Percentiles rank a stretch among this genome's conserved stretches.
These are phyloP conservation scores for Clusia tigrina DNA, from an alignment of 2,888 invertebrate genomes.

Conservation along the genomic window DNA sequence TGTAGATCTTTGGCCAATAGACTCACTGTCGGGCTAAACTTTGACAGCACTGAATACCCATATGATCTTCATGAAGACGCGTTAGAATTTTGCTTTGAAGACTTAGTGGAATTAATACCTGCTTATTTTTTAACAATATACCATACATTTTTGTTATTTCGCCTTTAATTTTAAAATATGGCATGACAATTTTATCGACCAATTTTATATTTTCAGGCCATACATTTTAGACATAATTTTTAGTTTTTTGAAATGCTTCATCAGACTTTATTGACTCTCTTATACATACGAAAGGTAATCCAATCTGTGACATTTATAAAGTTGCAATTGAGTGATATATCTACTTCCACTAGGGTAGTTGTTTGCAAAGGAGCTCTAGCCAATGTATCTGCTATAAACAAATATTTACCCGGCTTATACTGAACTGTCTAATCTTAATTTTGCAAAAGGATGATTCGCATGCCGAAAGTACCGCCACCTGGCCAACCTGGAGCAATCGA, in stretches of 20 bases:
- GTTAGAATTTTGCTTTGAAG: neutral
- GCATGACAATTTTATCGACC: constrained; percentile 13
- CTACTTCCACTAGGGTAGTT: no score
- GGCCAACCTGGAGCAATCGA: no score
- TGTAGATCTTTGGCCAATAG: constrained; percentile 32
- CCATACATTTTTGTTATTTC: constrained; percentile 10
- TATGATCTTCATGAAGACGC: constrained; percentile 17
- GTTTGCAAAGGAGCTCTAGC: no score
- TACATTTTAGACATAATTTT: constrained; percentile 25
- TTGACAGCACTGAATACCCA: constrained; percentile 25
- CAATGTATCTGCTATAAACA: no score
- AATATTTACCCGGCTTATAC: no score
- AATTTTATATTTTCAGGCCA: constrained; percentile 32
- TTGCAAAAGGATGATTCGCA: no score
- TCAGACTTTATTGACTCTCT: constrained; percentile 14
- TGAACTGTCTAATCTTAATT: no score
- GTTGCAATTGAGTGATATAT: no score
- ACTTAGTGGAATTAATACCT: constrained; percentile 2
- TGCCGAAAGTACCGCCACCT: no score
- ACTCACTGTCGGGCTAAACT: constrained; percentile 24
- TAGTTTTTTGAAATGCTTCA: constrained; percentile 25
- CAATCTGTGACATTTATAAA: no score
- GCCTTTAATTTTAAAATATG: constrained; percentile 26
- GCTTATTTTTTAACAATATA: constrained; percentile 1
- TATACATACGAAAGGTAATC: no score